These are phyloP conservation scores for Xylota segnis DNA, from an alignment of 2,888 invertebrate species.

Conservation along the genomic window DNA sequence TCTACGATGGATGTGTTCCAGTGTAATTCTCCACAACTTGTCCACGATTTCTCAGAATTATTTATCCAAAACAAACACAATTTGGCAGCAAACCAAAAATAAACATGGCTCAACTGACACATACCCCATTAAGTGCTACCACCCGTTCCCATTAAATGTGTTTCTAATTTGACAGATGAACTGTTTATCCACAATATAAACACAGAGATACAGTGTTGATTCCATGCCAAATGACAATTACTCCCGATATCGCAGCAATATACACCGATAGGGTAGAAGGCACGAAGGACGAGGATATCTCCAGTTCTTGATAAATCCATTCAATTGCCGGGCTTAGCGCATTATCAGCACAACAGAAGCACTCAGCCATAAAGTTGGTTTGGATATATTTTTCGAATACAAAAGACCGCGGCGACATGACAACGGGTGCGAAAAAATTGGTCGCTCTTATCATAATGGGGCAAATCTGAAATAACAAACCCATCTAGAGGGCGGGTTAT, in stretches of 20 bases:
- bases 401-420: background rate
- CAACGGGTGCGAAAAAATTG: background rate
- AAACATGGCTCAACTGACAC: background rate
- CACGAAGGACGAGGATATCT: background rate
- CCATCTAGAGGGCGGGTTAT: background rate
- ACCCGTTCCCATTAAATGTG: background rate
- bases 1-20: too few relatives aligned
- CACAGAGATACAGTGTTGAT: background rate
- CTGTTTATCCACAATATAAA: background rate
- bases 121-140: background rate
- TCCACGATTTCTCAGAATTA: background rate
- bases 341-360: slow-evolving; percentile 30
- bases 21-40: background rate
- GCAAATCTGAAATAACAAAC: background rate
- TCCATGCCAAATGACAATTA: background rate
- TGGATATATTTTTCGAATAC: slow-evolving; percentile 24
- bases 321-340: slow-evolving; percentile 16
- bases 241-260: background rate
- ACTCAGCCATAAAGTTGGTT: slow-evolving; percentile 31
- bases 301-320: slow-evolving; percentile 30
- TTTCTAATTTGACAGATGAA: slow-evolving; percentile 15
- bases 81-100: background rate
- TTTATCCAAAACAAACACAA: background rate
- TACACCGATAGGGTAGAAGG: background rate
- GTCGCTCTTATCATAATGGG: background rate